A percentile compares a stretch with the other conserved stretches of the same genome.
These are phyloP conservation scores for Notothenia coriiceps DNA, from an alignment of 2,113 vertebrate genomes.

Conservation along the genomic window DNA sequence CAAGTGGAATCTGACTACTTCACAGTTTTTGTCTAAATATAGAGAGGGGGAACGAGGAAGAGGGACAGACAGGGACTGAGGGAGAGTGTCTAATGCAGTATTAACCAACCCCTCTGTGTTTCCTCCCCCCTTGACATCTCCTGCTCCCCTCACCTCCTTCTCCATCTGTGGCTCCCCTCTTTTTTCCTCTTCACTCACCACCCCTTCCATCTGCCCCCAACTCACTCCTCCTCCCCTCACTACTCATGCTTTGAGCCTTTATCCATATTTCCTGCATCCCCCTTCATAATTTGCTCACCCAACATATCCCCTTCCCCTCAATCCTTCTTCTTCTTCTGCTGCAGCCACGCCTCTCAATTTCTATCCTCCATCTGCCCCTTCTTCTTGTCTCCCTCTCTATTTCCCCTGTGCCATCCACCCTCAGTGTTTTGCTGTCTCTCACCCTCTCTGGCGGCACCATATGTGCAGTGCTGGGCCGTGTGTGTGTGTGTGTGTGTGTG, in stretches of 20 bases:
- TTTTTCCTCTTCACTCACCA: constrained; percentile 49
- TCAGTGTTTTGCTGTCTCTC: constrained; percentile 54
- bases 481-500: constrained; percentile 15
- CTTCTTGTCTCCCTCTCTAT: constrained; percentile 28
- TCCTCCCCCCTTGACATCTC: constrained; percentile 64
- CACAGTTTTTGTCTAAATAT: constrained; percentile 83
- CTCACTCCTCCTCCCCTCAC: constrained; percentile 23
- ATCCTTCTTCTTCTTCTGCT: neutral
- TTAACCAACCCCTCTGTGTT: constrained; percentile 70
- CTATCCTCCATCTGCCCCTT: constrained; percentile 44
- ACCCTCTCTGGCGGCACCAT: constrained; percentile 68
- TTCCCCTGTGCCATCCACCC: constrained; percentile 43
- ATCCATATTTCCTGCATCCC: constrained; percentile 21
- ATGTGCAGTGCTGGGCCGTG: constrained; percentile 58
- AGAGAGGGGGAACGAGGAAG: constrained; percentile 65
- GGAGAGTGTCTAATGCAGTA: constrained; percentile 73
- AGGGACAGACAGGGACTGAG: constrained; percentile 62
- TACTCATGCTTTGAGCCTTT: constrained; percentile 40
- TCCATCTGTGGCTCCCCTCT: constrained; percentile 70
- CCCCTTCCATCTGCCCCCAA: constrained; percentile 63
- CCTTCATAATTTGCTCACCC: constrained; percentile 22
- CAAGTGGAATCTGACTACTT: constrained; percentile 79
- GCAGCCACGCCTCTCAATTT: constrained; percentile 10
- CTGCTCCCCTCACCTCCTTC: constrained; percentile 66
- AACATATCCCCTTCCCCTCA: constrained; percentile 20